A percentile compares a stretch with the other conserved stretches of the same genome.
phyloP scores from a whole-genome alignment of 1,140 invertebrate species.

The Aphis craccivora region DNA sequence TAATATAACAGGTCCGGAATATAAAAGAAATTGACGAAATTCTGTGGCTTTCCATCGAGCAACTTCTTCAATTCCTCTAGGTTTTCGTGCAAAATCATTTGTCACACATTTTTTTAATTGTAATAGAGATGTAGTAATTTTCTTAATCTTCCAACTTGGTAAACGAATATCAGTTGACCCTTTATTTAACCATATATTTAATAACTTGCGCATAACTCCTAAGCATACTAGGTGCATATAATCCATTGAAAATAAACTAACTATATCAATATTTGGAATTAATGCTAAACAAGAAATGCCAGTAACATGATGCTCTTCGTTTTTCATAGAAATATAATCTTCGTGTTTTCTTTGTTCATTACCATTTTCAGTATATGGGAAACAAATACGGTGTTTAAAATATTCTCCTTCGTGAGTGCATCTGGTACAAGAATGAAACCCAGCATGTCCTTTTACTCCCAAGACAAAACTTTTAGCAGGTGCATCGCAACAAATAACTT shows the following conservation, averaged over 20 bases:
- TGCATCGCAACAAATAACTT: neutral
- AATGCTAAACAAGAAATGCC: neutral
- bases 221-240: neutral
- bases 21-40: slow-evolving; percentile 60
- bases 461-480: neutral
- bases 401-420: neutral
- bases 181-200: neutral
- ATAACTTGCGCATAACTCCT: neutral
- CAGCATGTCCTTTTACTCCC: neutral
- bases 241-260: slow-evolving; percentile 2
- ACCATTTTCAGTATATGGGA: neutral
- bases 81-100: slow-evolving; percentile 62
- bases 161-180: neutral
- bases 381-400: neutral
- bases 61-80: slow-evolving; percentile 60
- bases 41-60: slow-evolving; percentile 62
- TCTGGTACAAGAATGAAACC: slow-evolving; percentile 53
- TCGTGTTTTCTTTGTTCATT: neutral
- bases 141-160: neutral
- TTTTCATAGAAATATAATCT: neutral
- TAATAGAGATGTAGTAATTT: neutral
- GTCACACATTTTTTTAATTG: slow-evolving; percentile 20
- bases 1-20: slow-evolving; percentile 62
- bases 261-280: slow-evolving; percentile 1
- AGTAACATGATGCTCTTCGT: neutral